Evolutionary conservation across 2,797 vertebrate genomes (phyloP).

Genomic region (Odontamblyopus lacepedii): DNA sequence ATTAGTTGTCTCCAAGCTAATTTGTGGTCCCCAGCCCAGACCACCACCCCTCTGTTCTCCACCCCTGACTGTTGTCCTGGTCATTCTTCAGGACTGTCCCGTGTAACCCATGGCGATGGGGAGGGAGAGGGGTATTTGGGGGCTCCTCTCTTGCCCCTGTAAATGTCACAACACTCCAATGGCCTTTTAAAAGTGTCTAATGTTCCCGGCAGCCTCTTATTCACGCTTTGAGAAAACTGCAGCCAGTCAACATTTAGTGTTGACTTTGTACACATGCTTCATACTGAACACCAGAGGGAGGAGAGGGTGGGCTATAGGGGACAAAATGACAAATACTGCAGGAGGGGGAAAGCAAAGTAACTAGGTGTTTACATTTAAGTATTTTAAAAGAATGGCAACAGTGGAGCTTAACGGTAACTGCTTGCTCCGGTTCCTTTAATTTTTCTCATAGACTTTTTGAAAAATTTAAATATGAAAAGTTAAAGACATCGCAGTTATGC

Average conservation of each 20-base stretch:
- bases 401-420: no score
- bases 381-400: background rate
- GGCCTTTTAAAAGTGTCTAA: conserved; percentile 75
- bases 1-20: conserved; percentile 64
- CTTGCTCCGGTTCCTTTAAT: no score
- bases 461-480: no score
- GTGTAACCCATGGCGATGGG: conserved; percentile 78
- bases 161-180: conserved; percentile 74
- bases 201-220: conserved; percentile 62
- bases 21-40: conserved; percentile 43
- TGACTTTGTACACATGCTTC: conserved; percentile 36
- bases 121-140: conserved; percentile 47
- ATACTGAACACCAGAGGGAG: conserved; percentile 25
- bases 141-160: conserved; percentile 61
- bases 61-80: conserved; percentile 60
- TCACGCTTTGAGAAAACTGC: conserved; percentile 49
- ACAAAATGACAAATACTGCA: conserved; percentile 23
- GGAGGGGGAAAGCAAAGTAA: background rate
- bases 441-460: no score
- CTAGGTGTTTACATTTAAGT: background rate
- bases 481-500: no score
- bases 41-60: conserved; percentile 51
- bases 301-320: conserved; percentile 13
- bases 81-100: conserved; percentile 73
- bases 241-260: conserved; percentile 58